phyloP scores from a whole-genome alignment of 2,113 vertebrate species.

The Halichoeres trimaculatus region DNA sequence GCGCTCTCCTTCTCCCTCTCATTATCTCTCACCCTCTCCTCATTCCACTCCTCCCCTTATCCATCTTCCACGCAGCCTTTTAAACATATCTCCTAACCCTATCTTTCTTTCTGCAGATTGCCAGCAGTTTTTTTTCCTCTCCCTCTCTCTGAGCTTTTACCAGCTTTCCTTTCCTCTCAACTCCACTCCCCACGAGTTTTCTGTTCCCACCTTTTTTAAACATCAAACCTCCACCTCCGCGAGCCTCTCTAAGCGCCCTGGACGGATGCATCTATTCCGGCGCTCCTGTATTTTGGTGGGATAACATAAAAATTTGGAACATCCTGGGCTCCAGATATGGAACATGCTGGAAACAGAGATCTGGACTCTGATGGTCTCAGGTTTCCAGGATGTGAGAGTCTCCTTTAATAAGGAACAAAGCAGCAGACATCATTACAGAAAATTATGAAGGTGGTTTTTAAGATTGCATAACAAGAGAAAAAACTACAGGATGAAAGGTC shows the following conservation, averaged over 20 bases:
- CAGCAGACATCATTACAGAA: too few relatives aligned
- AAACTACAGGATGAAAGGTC: too few relatives aligned
- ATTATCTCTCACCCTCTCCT: conserved; percentile 69
- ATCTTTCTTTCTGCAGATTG: conserved; percentile 44
- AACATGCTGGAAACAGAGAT: too few relatives aligned
- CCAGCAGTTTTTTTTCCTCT: conserved; percentile 36
- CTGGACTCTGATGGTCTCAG: too few relatives aligned
- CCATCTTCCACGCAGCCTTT: conserved; percentile 69
- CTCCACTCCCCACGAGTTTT: conserved; percentile 41
- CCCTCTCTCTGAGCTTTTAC: conserved; percentile 23
- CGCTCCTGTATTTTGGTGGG: neutral
- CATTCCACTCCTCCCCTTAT: conserved; percentile 67
- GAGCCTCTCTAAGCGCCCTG: neutral
- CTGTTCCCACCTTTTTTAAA: conserved; percentile 23
- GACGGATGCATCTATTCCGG: conserved; percentile 17
- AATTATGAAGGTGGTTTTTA: too few relatives aligned
- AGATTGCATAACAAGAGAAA: too few relatives aligned
- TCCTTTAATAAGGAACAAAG: too few relatives aligned
- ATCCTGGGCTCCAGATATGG: too few relatives aligned
- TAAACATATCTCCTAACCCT: conserved; percentile 72
- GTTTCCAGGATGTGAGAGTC: too few relatives aligned
- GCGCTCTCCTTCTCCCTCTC: conserved; percentile 60
- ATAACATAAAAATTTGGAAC: neutral
- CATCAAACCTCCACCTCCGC: conserved; percentile 25
- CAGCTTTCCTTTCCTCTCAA: conserved; percentile 27